These are phyloP conservation scores for Brachypalpus laphriformis DNA, from an alignment of 2,888 invertebrate genomes.

Conservation along the genomic window DNA sequence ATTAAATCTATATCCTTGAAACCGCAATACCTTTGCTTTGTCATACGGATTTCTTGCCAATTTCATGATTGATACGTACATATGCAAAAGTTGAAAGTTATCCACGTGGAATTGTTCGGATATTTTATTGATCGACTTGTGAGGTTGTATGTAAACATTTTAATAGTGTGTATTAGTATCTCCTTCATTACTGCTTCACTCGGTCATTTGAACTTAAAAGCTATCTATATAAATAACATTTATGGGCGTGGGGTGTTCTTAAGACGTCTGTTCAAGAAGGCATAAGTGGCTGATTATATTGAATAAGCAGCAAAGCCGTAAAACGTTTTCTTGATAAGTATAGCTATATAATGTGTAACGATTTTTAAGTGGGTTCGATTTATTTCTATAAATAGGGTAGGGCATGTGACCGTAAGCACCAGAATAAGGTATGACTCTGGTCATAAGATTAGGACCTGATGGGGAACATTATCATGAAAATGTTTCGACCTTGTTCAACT, in stretches of 20 bases:
- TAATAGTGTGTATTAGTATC: neutral
- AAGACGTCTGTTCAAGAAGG: neutral
- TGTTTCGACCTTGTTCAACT: too few relatives aligned
- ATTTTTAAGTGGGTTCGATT: neutral
- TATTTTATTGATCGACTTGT: neutral
- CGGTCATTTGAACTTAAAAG: neutral
- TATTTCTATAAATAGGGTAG: neutral
- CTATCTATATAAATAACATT: neutral
- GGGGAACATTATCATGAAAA: too few relatives aligned
- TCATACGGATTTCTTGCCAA: neutral
- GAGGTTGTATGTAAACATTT: neutral
- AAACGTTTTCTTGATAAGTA: neutral
- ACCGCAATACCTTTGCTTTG: neutral
- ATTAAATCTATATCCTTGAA: constrained; percentile 3
- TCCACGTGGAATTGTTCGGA: neutral
- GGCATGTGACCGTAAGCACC: neutral
- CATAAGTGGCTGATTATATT: neutral
- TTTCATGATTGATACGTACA: neutral
- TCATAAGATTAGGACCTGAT: too few relatives aligned
- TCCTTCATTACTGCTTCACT: neutral
- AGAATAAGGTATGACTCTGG: too few relatives aligned
- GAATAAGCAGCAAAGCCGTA: neutral
- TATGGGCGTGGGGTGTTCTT: neutral
- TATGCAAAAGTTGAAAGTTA: neutral
- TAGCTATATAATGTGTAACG: neutral